Evolutionary conservation across 2,797 vertebrate species (phyloP).

Genomic region (Tenualosa ilisha): DNA sequence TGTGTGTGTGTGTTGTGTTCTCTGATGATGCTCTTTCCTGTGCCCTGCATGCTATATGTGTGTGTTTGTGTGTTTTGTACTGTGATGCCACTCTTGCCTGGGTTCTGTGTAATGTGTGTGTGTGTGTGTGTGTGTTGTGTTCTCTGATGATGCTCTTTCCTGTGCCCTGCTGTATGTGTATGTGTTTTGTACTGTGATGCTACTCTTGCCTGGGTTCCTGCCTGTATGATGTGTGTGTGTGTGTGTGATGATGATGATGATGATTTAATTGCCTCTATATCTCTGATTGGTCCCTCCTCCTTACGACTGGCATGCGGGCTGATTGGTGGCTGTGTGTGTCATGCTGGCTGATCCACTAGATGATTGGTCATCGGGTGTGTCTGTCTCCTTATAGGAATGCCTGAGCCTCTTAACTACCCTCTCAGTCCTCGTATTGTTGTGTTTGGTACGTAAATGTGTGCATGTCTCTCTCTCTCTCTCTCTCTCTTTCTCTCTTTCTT

Average conservation of each 20-base stretch:
- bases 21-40: too few relatives aligned
- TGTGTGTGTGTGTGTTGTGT: background rate
- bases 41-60: too few relatives aligned
- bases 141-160: too few relatives aligned
- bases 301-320: conserved; percentile 23
- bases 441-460: conserved; percentile 78
- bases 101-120: background rate
- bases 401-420: conserved; percentile 75
- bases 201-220: conserved; percentile 29
- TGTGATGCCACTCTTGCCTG: too few relatives aligned
- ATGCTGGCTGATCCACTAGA: conserved; percentile 54
- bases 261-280: conserved; percentile 36
- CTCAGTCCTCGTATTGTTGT: conserved; percentile 81
- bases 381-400: conserved; percentile 74
- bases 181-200: conserved; percentile 47
- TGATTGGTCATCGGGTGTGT: conserved; percentile 68
- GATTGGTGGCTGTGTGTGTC: conserved; percentile 45
- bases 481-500: too few relatives aligned
- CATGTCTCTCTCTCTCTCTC: conserved; percentile 26
- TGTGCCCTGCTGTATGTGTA: conserved; percentile 7
- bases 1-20: background rate
- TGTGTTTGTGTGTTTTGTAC: background rate
- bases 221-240: background rate
- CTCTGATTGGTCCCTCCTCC: conserved; percentile 36
- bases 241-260: background rate